Conservation (phyloP, 2,113 vertebrate species). For the Danionella cerebrum region DNA sequence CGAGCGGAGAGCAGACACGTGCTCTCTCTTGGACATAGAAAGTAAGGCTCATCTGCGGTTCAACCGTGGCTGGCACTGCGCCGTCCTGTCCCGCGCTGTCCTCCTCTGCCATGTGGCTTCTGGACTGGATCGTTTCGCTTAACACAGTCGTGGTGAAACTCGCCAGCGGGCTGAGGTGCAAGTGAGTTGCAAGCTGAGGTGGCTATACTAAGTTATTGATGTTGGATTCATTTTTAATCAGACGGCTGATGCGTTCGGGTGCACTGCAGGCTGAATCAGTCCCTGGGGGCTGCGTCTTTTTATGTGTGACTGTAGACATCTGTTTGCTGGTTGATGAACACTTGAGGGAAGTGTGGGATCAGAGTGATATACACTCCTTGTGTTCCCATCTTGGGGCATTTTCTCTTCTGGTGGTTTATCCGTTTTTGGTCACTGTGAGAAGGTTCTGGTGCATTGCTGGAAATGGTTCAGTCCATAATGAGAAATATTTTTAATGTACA, state of each 20-base stretch:
- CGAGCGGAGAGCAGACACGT: background rate
- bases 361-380: background rate
- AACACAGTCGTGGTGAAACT: constrained; percentile 66
- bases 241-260: constrained; percentile 9
- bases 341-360: too few species aligned
- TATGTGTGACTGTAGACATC: background rate
- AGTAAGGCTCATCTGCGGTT: background rate
- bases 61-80: background rate
- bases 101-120: constrained; percentile 62
- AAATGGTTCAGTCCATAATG: too few species aligned
- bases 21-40: background rate
- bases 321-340: background rate
- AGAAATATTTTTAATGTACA: too few species aligned
- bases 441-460: background rate
- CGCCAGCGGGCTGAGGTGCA: constrained; percentile 61
- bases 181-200: constrained; percentile 52
- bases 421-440: background rate
- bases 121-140: constrained; percentile 69
- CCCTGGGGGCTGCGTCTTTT: background rate
- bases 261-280: background rate
- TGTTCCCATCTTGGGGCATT: background rate
- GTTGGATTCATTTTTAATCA: constrained; percentile 46
- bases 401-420: too few species aligned
- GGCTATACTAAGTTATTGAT: constrained; percentile 44
- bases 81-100: constrained; percentile 12